phyloP scores from a whole-genome alignment of 2,888 invertebrate genomes.

The Tachina fera region DNA sequence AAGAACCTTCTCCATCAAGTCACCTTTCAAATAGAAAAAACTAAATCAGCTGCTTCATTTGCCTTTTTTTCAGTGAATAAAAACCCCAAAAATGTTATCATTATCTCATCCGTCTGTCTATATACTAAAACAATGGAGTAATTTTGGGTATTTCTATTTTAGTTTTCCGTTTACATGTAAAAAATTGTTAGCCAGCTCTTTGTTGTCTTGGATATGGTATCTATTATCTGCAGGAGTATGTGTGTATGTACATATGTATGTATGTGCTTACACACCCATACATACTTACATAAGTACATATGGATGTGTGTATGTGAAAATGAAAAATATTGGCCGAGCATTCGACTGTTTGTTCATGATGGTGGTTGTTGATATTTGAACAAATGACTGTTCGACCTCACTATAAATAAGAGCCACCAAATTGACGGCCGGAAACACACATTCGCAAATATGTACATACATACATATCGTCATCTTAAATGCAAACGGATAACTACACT shows the following conservation, averaged over 20 bases:
- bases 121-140: background rate
- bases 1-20: too few species aligned
- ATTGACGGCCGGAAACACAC: conserved; percentile 25
- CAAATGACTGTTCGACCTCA: conserved; percentile 75
- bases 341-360: conserved; percentile 60
- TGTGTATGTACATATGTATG: background rate
- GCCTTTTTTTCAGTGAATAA: too few species aligned
- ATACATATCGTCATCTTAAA: too few species aligned
- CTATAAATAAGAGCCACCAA: conserved; percentile 56
- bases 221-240: background rate
- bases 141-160: conserved; percentile 39
- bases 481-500: too few species aligned
- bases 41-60: too few species aligned
- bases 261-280: background rate
- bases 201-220: conserved; percentile 5
- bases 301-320: background rate
- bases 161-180: background rate
- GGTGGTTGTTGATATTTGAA: conserved; percentile 82
- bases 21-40: too few species aligned
- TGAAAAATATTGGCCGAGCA: conserved; percentile 57
- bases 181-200: background rate
- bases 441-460: background rate
- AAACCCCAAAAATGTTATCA: too few species aligned
- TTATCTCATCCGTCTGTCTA: too few species aligned
- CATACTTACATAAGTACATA: background rate